These are phyloP conservation scores for Druon quercuslanigerum DNA, from an alignment of 1,140 invertebrate species.

Conservation along the genomic window DNA sequence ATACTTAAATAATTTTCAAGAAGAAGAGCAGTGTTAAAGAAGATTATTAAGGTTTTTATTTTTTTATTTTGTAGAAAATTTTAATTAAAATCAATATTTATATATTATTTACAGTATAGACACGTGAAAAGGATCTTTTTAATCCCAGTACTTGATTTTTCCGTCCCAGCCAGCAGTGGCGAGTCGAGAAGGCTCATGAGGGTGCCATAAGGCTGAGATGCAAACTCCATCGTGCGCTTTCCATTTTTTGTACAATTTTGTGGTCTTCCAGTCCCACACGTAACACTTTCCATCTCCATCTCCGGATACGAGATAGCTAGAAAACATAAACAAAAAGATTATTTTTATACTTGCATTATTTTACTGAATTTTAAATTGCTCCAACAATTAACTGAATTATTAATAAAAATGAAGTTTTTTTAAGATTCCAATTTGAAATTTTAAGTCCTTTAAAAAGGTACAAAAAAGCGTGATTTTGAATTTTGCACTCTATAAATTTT, in stretches of 20 bases:
- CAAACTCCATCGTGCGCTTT: conserved; percentile 99
- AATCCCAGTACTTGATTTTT: conserved; percentile 99
- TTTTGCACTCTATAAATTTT: too few relatives aligned
- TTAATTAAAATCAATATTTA: not conserved
- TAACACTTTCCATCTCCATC: conserved; percentile 99
- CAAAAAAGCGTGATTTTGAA: too few relatives aligned
- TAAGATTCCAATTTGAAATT: too few relatives aligned
- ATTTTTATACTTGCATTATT: too few relatives aligned
- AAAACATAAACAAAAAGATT: conserved; percentile 64
- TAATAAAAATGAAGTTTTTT: too few relatives aligned
- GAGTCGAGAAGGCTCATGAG: conserved; percentile 97
- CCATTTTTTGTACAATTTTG: conserved; percentile 98
- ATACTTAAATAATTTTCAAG: too few relatives aligned
- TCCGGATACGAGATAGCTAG: conserved; percentile 97
- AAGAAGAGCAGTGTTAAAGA: too few relatives aligned
- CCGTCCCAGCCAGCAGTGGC: conserved; percentile 99
- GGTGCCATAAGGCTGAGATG: conserved; percentile 97
- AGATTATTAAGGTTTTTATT: too few relatives aligned
- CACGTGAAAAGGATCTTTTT: conserved; percentile 58
- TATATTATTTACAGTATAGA: conserved; percentile 37
- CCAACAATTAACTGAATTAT: not conserved
- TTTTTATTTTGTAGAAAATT: not conserved
- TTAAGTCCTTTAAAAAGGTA: too few relatives aligned
- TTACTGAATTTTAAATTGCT: not conserved
- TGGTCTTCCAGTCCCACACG: conserved; percentile 99